Base-by-base conservation (phyloP, 2,113 vertebrate genomes). In the Eurypyga helias region DNA sequence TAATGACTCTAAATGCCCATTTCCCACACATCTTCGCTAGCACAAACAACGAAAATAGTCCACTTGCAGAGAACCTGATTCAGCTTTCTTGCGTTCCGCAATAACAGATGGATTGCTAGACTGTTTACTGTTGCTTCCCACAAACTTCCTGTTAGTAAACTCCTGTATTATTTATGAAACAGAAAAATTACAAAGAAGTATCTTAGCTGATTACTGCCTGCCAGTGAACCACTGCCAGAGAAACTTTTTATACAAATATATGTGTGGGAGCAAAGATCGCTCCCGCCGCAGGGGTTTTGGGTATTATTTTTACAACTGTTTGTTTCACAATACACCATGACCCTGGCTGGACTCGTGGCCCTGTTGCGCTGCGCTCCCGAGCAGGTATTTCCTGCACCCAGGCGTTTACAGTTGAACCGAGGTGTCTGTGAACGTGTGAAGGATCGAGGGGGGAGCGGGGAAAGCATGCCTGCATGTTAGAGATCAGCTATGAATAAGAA, bases 101-200 rank as follows among this genome's bases (percentile, higher is more conserved):
- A 98, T 98, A 97, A 98, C 98, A 98, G 98, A 98, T 98, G 98
- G 98, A 97, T 97, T 89, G 96, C 81, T 97, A 98, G 98, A 98
- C 97, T 98, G 98, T 98, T 98, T 98, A 98, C 97, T 97, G 97
- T 97, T 97, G 97, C 96, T 97, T 96, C 98, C 98, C 98, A 98
- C 98, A 98, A 98, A 98, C 97, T 98, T 98, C 98, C 98, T 98
- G 97, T 98, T 97, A 96, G 97, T 98, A 98, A 98, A 98, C 98
- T 98, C 96, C 98, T 98, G 96, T 98, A 97, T 98, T 98, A 98
- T 98, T 98, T 98, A 98, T 98, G 98, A 98, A 98, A 98, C 97
- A 96, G 96, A 96, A 98, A 98, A 98, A 98, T 98, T 98, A 98
- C 97, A 97, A 97, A 98, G 98, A 93, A 97, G 91, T 93, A 94